These are phyloP conservation scores for Holothuria leucospilota DNA, from an alignment of 53 echinoderm and acorn worm genomes.

Conservation along the genomic window DNA sequence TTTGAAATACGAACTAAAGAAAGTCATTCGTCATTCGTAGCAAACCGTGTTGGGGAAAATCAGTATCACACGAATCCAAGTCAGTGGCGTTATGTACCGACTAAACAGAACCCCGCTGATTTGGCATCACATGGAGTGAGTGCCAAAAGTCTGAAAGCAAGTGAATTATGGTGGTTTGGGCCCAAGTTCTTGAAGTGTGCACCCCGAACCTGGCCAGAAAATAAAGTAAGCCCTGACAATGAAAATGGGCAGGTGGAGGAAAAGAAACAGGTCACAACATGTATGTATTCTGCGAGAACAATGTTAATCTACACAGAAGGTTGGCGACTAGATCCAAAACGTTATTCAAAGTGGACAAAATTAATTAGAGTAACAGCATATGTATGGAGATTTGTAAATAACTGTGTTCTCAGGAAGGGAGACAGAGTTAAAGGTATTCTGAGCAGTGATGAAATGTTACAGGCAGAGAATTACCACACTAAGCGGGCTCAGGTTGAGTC, in stretches of 20 bases:
- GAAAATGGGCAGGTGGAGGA: background rate
- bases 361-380: background rate
- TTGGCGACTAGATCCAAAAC: too few relatives aligned
- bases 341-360: slow-evolving; percentile 20
- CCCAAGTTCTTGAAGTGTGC: slow-evolving; percentile 27
- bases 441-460: too few relatives aligned
- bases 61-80: too few relatives aligned
- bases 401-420: background rate
- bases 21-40: slow-evolving; percentile 62
- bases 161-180: too few relatives aligned
- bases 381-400: slow-evolving; percentile 27
- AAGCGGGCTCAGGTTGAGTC: slow-evolving; percentile 11
- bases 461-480: background rate
- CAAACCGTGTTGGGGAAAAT: slow-evolving; percentile 66
- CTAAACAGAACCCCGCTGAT: too few relatives aligned
- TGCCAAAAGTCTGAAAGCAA: too few relatives aligned
- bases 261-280: background rate
- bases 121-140: too few relatives aligned
- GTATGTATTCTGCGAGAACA: too few relatives aligned
- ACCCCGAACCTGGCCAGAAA: background rate
- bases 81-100: too few relatives aligned
- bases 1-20: background rate
- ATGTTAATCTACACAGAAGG: background rate
- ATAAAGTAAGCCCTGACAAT: background rate
- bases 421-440: too few relatives aligned